Base-by-base conservation (phyloP, 2,888 invertebrate species). In the Leptopilina drosophilae region DNA sequence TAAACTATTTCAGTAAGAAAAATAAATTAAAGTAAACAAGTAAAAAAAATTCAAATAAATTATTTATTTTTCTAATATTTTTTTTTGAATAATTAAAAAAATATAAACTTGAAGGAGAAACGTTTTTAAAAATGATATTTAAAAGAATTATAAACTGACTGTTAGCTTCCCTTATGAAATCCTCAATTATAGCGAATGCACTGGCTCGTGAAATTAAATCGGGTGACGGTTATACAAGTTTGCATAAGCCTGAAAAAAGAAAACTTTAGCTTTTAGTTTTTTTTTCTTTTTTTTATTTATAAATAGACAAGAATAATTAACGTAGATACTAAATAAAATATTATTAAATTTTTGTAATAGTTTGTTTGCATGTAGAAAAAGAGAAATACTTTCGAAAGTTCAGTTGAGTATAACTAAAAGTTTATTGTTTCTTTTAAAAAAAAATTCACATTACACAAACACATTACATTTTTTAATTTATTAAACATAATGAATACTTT, bases 151-250 rank as follows among this genome's bases (percentile, higher is more conserved):
- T 9, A 53, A 53, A 53, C 15, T 69, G 6, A 20, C 53, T 69
- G 20, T 26, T 62, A 62, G 20, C 26, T 26, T 49, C 12, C 20
- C 53, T 26, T 46, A 53, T 69, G 20, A 53, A 69, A 53, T 69
- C 26, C 26, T 53, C 49, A 46, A 69, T 11, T 66, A 49, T 49
- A 53, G 53, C 49, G 69, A 49, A 49, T 49, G 69, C 69, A 69
- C 49, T 69, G 69, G 46, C 14, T 69, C 69, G 69, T 69, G 69
- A 69, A 69, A 69, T 69, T 69, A 53, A 69, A 69, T 69, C 69
- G 69, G 53, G 69, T 49, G 69, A 69, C 49, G 49, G 69, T 46
- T 69, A 69, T 46, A 69, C 46, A 49, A 11, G 12, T 69, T 53
- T 69, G 69, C 69, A 69, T 69, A 69, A 69, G 53, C 53, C 26